Conservation (phyloP, 1,140 invertebrate genomes). For the Anadara kagoshimensis region DNA sequence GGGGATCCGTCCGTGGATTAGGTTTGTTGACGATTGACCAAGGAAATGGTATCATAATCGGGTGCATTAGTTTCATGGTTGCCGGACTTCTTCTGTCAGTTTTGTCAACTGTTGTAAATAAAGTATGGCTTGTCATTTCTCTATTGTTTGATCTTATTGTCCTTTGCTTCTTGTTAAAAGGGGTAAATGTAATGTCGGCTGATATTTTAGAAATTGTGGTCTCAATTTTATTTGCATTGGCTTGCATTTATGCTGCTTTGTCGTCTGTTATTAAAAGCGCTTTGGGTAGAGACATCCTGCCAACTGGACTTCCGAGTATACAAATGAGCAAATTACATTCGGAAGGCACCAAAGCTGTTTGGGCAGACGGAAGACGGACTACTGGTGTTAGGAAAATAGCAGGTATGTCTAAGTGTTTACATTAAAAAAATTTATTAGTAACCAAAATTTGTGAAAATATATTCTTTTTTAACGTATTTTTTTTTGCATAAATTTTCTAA, state of each 20-base stretch:
- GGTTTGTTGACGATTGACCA: slow-evolving; percentile 34
- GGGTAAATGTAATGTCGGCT: slow-evolving; percentile 24
- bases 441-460: too few species aligned
- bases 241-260: slow-evolving; percentile 55
- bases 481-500: too few species aligned
- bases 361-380: slow-evolving; percentile 49
- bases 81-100: slow-evolving; percentile 45
- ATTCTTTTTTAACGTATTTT: too few species aligned
- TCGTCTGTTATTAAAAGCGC: slow-evolving; percentile 44
- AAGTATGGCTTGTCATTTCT: slow-evolving; percentile 48
- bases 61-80: slow-evolving; percentile 48
- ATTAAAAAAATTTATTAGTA: background rate
- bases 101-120: slow-evolving; percentile 52
- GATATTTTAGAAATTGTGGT: slow-evolving; percentile 50
- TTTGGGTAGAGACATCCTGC: slow-evolving; percentile 50
- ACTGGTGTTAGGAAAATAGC: slow-evolving; percentile 58
- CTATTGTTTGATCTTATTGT: slow-evolving; percentile 51
- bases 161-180: slow-evolving; percentile 45
- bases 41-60: slow-evolving; percentile 30
- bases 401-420: slow-evolving; percentile 38
- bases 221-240: slow-evolving; percentile 47
- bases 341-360: slow-evolving; percentile 45
- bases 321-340: slow-evolving; percentile 57
- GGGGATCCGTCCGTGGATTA: slow-evolving; percentile 51
- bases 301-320: slow-evolving; percentile 52